These are phyloP conservation scores for Meteorus sp. DNA, from an alignment of 1,140 invertebrate genomes.

Conservation along the genomic window DNA sequence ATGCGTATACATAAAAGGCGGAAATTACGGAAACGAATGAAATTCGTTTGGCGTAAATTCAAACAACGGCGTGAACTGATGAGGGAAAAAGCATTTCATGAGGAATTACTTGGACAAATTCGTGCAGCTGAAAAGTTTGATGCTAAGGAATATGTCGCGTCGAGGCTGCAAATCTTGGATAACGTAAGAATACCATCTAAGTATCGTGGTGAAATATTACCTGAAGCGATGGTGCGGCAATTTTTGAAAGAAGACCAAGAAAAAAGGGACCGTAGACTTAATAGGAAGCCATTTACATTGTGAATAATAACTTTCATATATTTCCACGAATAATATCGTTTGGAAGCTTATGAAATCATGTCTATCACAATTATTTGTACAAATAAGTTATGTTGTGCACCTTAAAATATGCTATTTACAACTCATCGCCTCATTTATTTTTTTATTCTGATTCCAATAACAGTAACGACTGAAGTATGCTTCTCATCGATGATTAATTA, in stretches of 20 bases:
- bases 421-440: too few relatives aligned
- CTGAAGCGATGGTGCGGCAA: conserved; percentile 65
- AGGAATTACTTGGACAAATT: conserved; percentile 68
- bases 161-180: conserved; percentile 66
- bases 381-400: too few relatives aligned
- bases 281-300: conserved; percentile 32
- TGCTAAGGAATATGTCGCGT: conserved; percentile 70
- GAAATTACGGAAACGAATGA: conserved; percentile 79
- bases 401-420: conserved; percentile 8
- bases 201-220: conserved; percentile 68
- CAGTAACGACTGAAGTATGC: too few relatives aligned
- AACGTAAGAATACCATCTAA: conserved; percentile 64
- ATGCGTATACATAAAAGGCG: conserved; percentile 85
- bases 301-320: background rate
- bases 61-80: conserved; percentile 68
- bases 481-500: background rate
- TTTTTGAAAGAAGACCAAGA: conserved; percentile 43
- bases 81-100: conserved; percentile 79
- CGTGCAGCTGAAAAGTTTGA: conserved; percentile 75
- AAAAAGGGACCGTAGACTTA: conserved; percentile 26
- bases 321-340: background rate
- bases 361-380: conserved; percentile 4
- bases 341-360: background rate
- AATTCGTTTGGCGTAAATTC: conserved; percentile 71
- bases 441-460: too few relatives aligned